A percentile compares a stretch with the other conserved stretches of the same genome.
Conservation (phyloP, 1,140 invertebrate genomes). For the Drosophila leontia region DNA sequence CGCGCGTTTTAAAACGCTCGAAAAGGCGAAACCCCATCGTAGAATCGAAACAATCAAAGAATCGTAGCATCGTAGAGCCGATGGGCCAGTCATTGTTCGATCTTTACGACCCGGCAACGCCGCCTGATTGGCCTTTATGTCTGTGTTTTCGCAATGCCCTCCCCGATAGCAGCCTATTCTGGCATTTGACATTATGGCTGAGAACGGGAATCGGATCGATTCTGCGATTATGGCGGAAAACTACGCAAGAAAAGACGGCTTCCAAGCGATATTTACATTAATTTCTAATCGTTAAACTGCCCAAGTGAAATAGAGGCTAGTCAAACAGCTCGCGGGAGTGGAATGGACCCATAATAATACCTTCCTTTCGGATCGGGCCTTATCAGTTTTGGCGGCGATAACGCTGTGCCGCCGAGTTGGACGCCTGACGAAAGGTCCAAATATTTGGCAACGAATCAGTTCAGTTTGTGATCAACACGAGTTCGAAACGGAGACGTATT, state of each 20-base stretch:
- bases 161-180: slow-evolving; percentile 13
- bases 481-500: slow-evolving; percentile 26
- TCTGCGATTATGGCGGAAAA: slow-evolving; percentile 35
- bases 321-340: slow-evolving; percentile 25
- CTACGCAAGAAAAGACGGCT: slow-evolving; percentile 25
- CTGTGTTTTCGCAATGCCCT: slow-evolving; percentile 47
- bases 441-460: slow-evolving; percentile 50
- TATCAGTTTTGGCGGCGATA: slow-evolving; percentile 51
- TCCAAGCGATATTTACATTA: slow-evolving; percentile 41
- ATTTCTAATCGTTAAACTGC: slow-evolving; percentile 34
- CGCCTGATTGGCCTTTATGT: slow-evolving; percentile 49
- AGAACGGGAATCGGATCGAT: slow-evolving; percentile 14
- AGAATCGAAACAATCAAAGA: slow-evolving; percentile 16
- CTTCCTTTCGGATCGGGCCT: slow-evolving; percentile 37
- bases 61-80: slow-evolving; percentile 26
- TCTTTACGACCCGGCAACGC: slow-evolving; percentile 55
- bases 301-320: slow-evolving; percentile 19
- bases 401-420: slow-evolving; percentile 11
- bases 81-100: slow-evolving; percentile 51
- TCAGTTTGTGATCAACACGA: slow-evolving; percentile 44
- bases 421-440: slow-evolving; percentile 26
- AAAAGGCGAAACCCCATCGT: slow-evolving; percentile 19
- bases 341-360: slow-evolving; percentile 19
- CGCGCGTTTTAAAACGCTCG: slow-evolving; percentile 18
- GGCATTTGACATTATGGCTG: slow-evolving; percentile 3